These are phyloP conservation scores for Diarsia dahlii DNA, from an alignment of 2,888 invertebrate species.

Conservation along the genomic window DNA sequence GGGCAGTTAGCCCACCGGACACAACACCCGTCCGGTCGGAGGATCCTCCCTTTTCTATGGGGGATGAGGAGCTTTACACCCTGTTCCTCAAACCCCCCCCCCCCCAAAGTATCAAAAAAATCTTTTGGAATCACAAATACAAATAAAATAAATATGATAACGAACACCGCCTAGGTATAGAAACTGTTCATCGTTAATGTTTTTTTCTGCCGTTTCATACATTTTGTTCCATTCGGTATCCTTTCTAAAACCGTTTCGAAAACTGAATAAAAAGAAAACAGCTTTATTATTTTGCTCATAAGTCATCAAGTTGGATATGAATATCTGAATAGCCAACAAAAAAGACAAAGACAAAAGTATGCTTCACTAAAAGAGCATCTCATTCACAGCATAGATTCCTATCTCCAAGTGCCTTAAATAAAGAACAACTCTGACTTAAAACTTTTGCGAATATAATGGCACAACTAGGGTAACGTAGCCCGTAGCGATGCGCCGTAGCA, in stretches of 20 bases:
- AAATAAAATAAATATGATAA: too few species aligned
- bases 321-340: not conserved
- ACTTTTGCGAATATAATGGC: constrained; percentile 57
- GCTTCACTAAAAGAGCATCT: constrained; percentile 30
- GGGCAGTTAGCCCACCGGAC: too few species aligned
- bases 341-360: constrained; percentile 3
- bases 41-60: too few species aligned
- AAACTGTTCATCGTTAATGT: not conserved
- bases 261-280: too few species aligned
- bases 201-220: not conserved
- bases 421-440: constrained; percentile 55
- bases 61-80: too few species aligned
- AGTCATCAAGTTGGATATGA: not conserved
- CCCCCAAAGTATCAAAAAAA: too few species aligned
- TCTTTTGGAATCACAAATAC: too few species aligned
- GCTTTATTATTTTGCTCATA: not conserved
- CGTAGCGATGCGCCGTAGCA: constrained; percentile 67
- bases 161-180: too few species aligned
- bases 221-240: not conserved
- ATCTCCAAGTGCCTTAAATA: constrained; percentile 46
- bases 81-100: too few species aligned
- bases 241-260: too few species aligned
- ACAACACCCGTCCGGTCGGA: too few species aligned
- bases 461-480: constrained; percentile 64
- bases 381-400: constrained; percentile 29